Evolutionary conservation across 2,797 vertebrate species (phyloP).

Genomic region (Scomberomorus guttatus): DNA sequence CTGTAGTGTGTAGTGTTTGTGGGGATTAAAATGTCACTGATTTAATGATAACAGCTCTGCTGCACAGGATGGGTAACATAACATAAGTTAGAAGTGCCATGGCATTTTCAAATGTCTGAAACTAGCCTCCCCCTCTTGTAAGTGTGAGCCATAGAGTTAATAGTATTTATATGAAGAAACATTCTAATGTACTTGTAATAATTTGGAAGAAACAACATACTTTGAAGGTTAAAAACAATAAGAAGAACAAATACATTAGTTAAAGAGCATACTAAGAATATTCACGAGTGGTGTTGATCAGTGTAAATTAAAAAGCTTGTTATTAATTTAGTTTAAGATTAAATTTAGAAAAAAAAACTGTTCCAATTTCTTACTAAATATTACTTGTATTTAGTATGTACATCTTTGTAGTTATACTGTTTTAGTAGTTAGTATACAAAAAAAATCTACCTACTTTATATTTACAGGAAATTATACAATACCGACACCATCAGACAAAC

Average conservation of each 20-base stretch:
- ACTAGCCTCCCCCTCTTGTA: not conserved
- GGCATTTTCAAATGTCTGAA: constrained; percentile 38
- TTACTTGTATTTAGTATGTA: not conserved
- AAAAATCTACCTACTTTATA: not conserved
- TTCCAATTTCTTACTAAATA: too few relatives aligned
- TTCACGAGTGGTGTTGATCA: not conserved
- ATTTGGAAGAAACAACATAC: not conserved
- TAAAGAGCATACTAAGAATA: too few relatives aligned
- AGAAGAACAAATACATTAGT: too few relatives aligned
- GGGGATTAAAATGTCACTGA: constrained; percentile 36
- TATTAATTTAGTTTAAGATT: constrained; percentile 3
- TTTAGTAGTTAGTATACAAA: not conserved
- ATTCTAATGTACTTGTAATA: too few relatives aligned
- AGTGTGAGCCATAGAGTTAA: not conserved
- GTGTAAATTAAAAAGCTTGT: not conserved
- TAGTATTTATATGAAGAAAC: not conserved
- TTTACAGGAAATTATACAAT: too few relatives aligned
- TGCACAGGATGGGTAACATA: not conserved
- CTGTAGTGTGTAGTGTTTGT: not conserved
- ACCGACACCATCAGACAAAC: not conserved
- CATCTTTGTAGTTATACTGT: not conserved
- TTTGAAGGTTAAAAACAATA: not conserved
- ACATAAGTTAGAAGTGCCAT: constrained; percentile 3
- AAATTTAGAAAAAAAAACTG: not conserved
- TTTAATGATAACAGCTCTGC: constrained; percentile 10